These are phyloP conservation scores for Lepidurus packardi DNA, from an alignment of 1,140 invertebrate species.

Conservation along the genomic window DNA sequence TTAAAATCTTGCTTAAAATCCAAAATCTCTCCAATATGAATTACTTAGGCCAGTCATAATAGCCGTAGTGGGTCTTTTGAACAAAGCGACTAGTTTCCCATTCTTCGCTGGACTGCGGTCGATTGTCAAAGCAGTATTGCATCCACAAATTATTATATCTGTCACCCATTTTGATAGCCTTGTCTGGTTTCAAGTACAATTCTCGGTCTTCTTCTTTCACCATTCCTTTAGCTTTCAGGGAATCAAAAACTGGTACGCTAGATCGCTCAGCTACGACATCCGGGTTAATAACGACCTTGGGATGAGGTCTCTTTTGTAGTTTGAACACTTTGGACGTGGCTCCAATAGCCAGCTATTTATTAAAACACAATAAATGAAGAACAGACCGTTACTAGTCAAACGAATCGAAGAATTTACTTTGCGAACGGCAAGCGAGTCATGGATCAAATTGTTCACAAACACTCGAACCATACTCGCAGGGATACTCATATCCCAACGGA, in stretches of 20 bases:
- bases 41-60: slow-evolving; percentile 73
- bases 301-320: slow-evolving; percentile 66
- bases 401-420: slow-evolving; percentile 41
- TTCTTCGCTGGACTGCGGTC: slow-evolving; percentile 57
- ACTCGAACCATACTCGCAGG: slow-evolving; percentile 58
- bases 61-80: slow-evolving; percentile 66
- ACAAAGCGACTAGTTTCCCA: slow-evolving; percentile 67
- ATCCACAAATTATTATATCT: slow-evolving; percentile 66
- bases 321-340: slow-evolving; percentile 61
- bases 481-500: slow-evolving; percentile 63
- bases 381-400: slow-evolving; percentile 19
- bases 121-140: slow-evolving; percentile 57
- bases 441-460: slow-evolving; percentile 60
- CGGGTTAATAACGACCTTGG: slow-evolving; percentile 55
- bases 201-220: slow-evolving; percentile 35
- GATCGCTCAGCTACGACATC: slow-evolving; percentile 32
- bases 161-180: slow-evolving; percentile 44
- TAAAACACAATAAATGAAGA: slow-evolving; percentile 32
- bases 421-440: slow-evolving; percentile 69
- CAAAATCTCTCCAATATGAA: no score
- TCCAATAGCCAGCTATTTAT: slow-evolving; percentile 53
- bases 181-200: slow-evolving; percentile 27
- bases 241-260: slow-evolving; percentile 6
- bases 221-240: slow-evolving; percentile 34
- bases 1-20: no score